phyloP scores from a whole-genome alignment of 2,797 vertebrate species.

The Champsocephalus esox region DNA sequence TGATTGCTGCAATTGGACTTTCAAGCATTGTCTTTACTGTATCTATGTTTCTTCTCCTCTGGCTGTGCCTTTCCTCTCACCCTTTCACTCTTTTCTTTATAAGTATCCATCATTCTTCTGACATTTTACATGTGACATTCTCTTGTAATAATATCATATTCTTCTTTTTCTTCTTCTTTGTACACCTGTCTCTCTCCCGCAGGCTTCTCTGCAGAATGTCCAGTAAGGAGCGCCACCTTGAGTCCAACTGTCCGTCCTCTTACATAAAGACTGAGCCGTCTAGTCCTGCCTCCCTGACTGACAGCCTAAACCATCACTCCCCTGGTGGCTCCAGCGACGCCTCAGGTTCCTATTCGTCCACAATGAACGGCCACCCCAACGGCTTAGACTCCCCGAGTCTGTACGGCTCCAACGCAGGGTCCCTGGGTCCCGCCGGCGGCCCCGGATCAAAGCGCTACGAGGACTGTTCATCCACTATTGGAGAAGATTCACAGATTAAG shows the following conservation, averaged over 20 bases:
- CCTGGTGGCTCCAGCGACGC: constrained; percentile 98
- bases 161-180: constrained; percentile 10
- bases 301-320: constrained; percentile 99
- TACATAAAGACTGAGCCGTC: constrained; percentile 99
- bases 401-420: constrained; percentile 90
- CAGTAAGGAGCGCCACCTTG: constrained; percentile 99
- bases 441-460: constrained; percentile 95
- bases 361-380: constrained; percentile 99
- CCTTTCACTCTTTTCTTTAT: constrained; percentile 3
- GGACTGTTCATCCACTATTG: constrained; percentile 98
- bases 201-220: constrained; percentile 99
- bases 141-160: constrained; percentile 29
- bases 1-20: constrained; percentile 31
- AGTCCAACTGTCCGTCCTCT: constrained; percentile 97
- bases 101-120: constrained; percentile 9
- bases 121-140: constrained; percentile 8
- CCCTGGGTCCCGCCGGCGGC: constrained; percentile 91
- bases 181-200: constrained; percentile 52
- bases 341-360: constrained; percentile 99
- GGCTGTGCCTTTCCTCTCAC: background rate
- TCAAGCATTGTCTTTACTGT: constrained; percentile 15
- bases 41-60: constrained; percentile 15
- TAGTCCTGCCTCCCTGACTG: constrained; percentile 98
- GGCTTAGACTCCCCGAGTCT: constrained; percentile 98
- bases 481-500: constrained; percentile 99